Base-by-base conservation (phyloP, 1,140 invertebrate species). In the Magallana angulata region DNA sequence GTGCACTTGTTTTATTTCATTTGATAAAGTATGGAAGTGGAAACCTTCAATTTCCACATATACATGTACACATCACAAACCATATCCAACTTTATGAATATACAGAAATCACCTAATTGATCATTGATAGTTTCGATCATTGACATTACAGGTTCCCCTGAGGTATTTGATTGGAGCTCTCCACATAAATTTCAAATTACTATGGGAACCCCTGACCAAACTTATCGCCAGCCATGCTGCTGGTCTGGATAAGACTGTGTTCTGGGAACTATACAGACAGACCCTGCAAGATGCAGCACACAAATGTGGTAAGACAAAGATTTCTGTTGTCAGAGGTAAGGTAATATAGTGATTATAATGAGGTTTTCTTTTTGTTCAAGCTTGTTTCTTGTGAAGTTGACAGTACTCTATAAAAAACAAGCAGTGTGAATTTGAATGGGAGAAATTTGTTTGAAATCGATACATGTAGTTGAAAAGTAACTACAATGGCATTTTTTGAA, bases 171-270 rank as follows among this genome's bases (percentile, higher is more conserved):
- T 98, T 8, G 97, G 98, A 8, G 96, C 96, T 88, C 94, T 99
- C 4, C 98, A 97, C 93, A 95, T 97, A 4, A 99, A 99, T 93
- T 98, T 99, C 90, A 97, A 97, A 91, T 94, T 98, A 30, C 92
- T 99, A 0, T 99, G 98, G 98, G 96, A 97, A 80, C 97, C 98
- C n/a, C 95, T 97, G 0, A 95, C 96, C 8, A 96, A 97, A 91
- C 95, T 98, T 24, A 96, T 99, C 84, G 95, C 96, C 4, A 96
- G 96, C 8, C 97, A 97, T 93, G 97, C 97, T 0, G 95, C 96
- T 90, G 95, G 95, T 1, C 95, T 98, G 92, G 93, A 96, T 0
- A 95, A 95, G 18, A 93, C 96, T 6, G 94, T 96, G 71, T 98
- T 98, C 95, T 99, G 98, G 98, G 93, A 95, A 18, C 94, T 97